Percentiles rank a stretch among this genome's conserved stretches.
These are phyloP conservation scores for Tipula confusa DNA, from an alignment of 2,888 invertebrate species.

Conservation along the genomic window DNA sequence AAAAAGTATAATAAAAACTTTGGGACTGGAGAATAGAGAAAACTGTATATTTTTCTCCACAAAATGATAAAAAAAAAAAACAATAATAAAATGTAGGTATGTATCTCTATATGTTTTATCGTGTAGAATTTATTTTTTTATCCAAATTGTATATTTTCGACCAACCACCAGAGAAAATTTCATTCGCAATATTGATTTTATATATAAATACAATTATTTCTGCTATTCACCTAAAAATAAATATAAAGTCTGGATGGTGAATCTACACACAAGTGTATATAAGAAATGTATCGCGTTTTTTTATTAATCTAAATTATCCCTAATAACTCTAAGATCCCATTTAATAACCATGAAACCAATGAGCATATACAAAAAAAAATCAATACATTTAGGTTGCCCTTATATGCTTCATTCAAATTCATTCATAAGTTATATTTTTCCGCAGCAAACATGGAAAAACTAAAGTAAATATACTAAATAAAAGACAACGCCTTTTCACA, in stretches of 20 bases:
- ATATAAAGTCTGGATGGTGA: neutral
- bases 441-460: neutral
- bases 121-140: neutral
- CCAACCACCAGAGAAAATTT: conserved; percentile 31
- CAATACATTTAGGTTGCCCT: neutral
- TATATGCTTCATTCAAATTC: neutral
- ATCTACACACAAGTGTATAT: neutral
- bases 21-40: conserved; percentile 28
- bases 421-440: neutral
- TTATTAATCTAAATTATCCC: neutral
- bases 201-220: neutral
- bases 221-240: conserved; percentile 13
- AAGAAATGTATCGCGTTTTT: neutral
- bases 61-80: conserved; percentile 26
- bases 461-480: conserved; percentile 4
- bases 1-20: conserved; percentile 21
- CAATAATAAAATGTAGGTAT: conserved; percentile 26
- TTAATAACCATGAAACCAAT: neutral
- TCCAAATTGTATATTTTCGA: conserved; percentile 28
- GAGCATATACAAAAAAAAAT: neutral
- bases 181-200: conserved; percentile 31
- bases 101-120: conserved; percentile 27
- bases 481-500: conserved; percentile 29
- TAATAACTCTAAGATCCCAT: neutral
- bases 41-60: conserved; percentile 8